Conservation (phyloP, 2,797 vertebrate species). For the Smutsia gigantea region DNA sequence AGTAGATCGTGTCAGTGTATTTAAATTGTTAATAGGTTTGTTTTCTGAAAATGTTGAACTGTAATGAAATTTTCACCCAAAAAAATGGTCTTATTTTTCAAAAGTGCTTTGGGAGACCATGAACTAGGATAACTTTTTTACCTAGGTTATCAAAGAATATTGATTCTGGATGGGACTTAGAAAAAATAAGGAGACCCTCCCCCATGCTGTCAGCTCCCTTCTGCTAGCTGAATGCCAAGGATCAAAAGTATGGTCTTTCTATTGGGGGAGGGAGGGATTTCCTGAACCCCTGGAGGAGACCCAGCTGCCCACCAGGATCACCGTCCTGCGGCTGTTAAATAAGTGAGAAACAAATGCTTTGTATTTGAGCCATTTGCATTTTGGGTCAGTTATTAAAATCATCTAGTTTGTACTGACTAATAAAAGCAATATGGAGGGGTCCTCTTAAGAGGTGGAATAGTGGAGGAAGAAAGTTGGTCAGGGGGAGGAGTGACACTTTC, state of each 20-base stretch:
- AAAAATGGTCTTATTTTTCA: background rate
- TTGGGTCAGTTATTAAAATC: background rate
- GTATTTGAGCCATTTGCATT: background rate
- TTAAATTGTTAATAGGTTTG: background rate
- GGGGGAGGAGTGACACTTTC: background rate
- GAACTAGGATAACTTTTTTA: background rate
- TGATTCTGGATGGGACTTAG: background rate
- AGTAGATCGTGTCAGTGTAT: too few species aligned
- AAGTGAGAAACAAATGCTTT: background rate
- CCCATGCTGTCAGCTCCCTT: background rate
- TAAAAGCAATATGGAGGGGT: background rate
- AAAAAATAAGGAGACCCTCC: background rate
- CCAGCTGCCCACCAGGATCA: rapidly evolving
- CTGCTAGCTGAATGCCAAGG: background rate
- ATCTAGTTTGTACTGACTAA: background rate
- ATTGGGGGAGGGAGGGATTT: too few species aligned
- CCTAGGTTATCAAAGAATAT: background rate
- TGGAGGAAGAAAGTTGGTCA: background rate
- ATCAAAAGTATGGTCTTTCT: rapidly evolving
- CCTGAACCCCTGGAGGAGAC: background rate
- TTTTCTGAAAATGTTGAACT: background rate
- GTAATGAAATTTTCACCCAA: background rate
- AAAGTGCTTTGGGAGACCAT: background rate
- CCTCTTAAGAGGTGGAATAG: background rate
- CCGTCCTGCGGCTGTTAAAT: background rate